phyloP scores from a whole-genome alignment of 2,113 vertebrate species.

The Trogon melanurus region DNA sequence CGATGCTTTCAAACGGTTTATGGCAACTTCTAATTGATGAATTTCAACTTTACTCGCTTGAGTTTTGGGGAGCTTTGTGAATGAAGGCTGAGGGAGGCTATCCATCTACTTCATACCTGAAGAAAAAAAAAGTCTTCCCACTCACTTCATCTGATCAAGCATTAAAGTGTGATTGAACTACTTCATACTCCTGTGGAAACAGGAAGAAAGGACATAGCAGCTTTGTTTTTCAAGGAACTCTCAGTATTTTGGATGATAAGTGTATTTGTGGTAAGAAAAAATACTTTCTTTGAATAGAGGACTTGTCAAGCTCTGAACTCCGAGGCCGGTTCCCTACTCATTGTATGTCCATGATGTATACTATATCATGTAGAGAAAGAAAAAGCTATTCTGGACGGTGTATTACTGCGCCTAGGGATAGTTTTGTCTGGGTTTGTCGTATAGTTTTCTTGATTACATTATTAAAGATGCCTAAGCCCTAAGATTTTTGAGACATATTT shows the following conservation, averaged over 20 bases:
- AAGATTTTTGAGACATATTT: not conserved
- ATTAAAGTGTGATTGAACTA: not conserved
- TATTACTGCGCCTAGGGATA: not conserved
- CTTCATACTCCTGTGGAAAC: not conserved
- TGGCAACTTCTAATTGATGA: not conserved
- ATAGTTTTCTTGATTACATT: not conserved
- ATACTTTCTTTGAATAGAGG: not conserved
- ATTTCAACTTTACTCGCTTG: not conserved
- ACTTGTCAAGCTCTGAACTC: fast-evolving
- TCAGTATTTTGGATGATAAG: not conserved
- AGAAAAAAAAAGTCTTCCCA: not conserved
- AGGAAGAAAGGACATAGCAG: not conserved
- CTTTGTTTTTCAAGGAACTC: not conserved
- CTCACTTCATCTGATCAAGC: not conserved
- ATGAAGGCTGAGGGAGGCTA: not conserved
- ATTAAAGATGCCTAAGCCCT: not conserved
- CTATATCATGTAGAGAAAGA: not conserved
- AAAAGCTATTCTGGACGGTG: not conserved
- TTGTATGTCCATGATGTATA: fast-evolving
- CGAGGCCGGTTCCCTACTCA: not conserved
- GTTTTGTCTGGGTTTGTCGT: not conserved
- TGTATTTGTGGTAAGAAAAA: not conserved
- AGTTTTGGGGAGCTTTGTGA: not conserved
- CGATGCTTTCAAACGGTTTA: not conserved
- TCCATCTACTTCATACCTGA: not conserved